A percentile compares a stretch with the other conserved stretches of the same genome.
These are phyloP conservation scores for Choreutis nemorana DNA, from an alignment of 2,888 invertebrate species.

Conservation along the genomic window DNA sequence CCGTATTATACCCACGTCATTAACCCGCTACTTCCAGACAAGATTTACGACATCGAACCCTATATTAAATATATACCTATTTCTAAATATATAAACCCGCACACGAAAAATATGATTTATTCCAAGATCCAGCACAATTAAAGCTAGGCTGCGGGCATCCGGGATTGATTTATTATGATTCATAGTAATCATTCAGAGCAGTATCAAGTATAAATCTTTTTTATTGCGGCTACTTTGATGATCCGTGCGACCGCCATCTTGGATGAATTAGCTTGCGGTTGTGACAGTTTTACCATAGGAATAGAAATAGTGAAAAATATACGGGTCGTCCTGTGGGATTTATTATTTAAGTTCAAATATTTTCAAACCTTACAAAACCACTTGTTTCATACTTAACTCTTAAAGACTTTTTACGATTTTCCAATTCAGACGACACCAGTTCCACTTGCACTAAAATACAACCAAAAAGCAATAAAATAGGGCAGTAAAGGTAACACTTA, in stretches of 20 bases:
- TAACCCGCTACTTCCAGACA: slow-evolving; percentile 26
- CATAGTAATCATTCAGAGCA: slow-evolving; percentile 42
- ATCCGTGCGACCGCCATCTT: slow-evolving; percentile 44
- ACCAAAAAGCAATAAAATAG: slow-evolving; percentile 52
- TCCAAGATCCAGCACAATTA: slow-evolving; percentile 51
- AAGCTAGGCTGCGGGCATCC: slow-evolving; percentile 48
- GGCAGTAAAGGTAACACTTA: slow-evolving; percentile 54
- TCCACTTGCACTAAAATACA: slow-evolving; percentile 25
- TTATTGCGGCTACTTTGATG: slow-evolving; percentile 45
- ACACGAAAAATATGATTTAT: slow-evolving; percentile 58
- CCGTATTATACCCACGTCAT: slow-evolving; percentile 13
- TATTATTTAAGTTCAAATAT: no score
- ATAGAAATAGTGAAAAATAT: no score
- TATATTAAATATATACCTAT: slow-evolving; percentile 14
- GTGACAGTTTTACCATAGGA: no score
- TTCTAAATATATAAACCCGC: slow-evolving; percentile 42
- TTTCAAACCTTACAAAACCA: no score
- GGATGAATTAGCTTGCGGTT: slow-evolving; percentile 31
- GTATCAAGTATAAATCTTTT: slow-evolving; percentile 42
- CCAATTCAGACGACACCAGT: no score
- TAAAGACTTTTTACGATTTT: no score
- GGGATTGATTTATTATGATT: slow-evolving; percentile 62
- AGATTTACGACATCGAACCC: slow-evolving; percentile 35
- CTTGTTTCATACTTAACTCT: no score
- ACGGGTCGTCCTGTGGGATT: no score